Evolutionary conservation across 2,888 invertebrate genomes (phyloP).

Genomic region (Troilus luridus): DNA sequence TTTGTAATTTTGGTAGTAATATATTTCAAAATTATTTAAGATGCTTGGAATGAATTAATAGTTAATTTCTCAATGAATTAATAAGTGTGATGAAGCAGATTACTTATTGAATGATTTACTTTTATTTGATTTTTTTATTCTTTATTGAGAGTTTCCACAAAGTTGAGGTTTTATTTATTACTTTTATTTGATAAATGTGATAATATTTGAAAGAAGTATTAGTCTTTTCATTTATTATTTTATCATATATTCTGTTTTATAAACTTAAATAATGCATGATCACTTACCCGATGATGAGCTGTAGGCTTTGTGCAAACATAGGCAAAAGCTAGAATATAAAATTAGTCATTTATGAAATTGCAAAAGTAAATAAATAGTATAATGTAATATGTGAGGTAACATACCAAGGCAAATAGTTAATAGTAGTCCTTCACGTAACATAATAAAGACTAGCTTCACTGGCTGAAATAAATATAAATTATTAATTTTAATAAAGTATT

Average conservation of each 20-base stretch:
- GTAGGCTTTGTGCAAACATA: slow-evolving; percentile 65
- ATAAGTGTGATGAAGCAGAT: no score
- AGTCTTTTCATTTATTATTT: background rate
- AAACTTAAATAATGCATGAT: background rate
- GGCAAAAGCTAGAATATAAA: slow-evolving; percentile 62
- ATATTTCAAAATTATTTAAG: no score
- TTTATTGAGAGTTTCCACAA: no score
- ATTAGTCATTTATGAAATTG: background rate
- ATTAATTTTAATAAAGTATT: background rate
- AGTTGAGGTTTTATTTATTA: no score
- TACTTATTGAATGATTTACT: no score
- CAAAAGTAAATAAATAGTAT: background rate
- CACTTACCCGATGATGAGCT: slow-evolving; percentile 63
- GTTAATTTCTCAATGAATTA: no score
- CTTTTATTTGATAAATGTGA: no score
- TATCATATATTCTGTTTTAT: background rate
- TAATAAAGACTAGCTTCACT: slow-evolving; percentile 3
- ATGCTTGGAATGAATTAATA: no score
- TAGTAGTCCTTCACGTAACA: slow-evolving; percentile 44
- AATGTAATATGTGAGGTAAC: background rate
- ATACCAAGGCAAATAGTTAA: slow-evolving; percentile 30
- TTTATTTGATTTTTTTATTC: no score
- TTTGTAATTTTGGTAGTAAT: no score
- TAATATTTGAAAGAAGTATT: no score
- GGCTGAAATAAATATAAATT: background rate